Base-by-base conservation (phyloP, 2,888 invertebrate genomes). In the Synanthedon formicaeformis region DNA sequence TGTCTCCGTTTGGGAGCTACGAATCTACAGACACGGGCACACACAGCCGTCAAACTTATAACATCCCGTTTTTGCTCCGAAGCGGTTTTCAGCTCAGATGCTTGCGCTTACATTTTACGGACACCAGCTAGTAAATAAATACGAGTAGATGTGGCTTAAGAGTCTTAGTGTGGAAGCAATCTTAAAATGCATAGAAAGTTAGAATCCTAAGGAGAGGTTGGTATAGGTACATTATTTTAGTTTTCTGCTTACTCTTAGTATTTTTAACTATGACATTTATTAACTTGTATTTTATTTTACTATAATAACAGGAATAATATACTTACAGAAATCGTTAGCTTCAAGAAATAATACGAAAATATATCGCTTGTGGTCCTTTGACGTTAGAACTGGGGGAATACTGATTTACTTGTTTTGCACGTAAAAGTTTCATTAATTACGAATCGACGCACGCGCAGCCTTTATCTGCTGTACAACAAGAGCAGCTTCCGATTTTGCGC, bases 361-460 rank as follows among this genome's bases (percentile, higher is more conserved):
- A 45, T 45, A 14, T n/a, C 45, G 45, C 14, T 45, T 13, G 13
- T 45, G 10, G 14, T 13, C 45, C 58, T 53, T 56, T 73, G 69
- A 75, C 72, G 75, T 67, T 59, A 55, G 62, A 60, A 61, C 55
- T 66, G 62, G 64, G 54, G 56, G 67, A 66, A 66, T 64, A 58
- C 60, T 65, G 65, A 64, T 71, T 69, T 68, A 60, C 60, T 58
- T 57, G 54, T 57, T 55, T 53, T 66, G 59, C 70, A 60, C 68
- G 66, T 66, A 72, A 81, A 81, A 81, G 81, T 78, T 81, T 73
- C 62, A 56, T 58, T 62, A 57, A 57, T 58, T 49, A 49, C 11
- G 57, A 55, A 53, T 55, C 60, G 63, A 65, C 74, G 75, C 68
- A 60, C 59, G 73, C 73, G 75, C 78, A 80, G 73, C 76, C 77